Evolutionary conservation across 2,888 invertebrate species (phyloP).

Genomic region (Chalcosyrphus nemorum): DNA sequence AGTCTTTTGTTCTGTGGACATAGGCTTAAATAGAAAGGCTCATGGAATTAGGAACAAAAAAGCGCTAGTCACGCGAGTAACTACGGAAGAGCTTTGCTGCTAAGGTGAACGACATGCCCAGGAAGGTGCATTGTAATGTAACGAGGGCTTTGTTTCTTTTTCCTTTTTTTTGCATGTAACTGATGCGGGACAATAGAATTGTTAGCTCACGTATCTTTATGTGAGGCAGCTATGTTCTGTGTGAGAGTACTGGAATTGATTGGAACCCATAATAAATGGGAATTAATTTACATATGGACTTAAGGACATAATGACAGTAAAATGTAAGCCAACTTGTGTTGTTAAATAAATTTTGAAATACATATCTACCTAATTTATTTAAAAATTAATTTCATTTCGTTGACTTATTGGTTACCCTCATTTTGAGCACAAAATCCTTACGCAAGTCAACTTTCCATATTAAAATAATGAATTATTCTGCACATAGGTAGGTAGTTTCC

Average conservation of each 20-base stretch:
- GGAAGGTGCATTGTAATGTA: slow-evolving; percentile 19
- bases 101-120: slow-evolving; percentile 34
- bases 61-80: slow-evolving; percentile 45
- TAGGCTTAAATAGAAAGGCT: neutral
- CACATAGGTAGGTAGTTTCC: too few relatives aligned
- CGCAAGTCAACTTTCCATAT: neutral
- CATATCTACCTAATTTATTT: too few relatives aligned
- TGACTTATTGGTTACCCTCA: neutral
- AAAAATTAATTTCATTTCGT: too few relatives aligned
- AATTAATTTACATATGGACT: too few relatives aligned
- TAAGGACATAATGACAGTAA: too few relatives aligned
- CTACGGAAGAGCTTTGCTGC: slow-evolving; percentile 2
- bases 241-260: neutral
- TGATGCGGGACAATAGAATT: neutral
- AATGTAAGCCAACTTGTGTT: too few relatives aligned
- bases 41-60: slow-evolving; percentile 17
- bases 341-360: too few relatives aligned
- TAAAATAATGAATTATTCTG: neutral
- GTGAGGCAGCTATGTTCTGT: neutral
- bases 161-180: neutral
- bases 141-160: neutral
- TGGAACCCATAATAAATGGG: too few relatives aligned
- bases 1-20: slow-evolving; percentile 2
- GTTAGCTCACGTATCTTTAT: neutral
- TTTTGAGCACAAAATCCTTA: neutral